Percentiles rank a stretch among this genome's conserved stretches.
phyloP scores from a whole-genome alignment of 1,140 invertebrate species.

The Eueides isabella region DNA sequence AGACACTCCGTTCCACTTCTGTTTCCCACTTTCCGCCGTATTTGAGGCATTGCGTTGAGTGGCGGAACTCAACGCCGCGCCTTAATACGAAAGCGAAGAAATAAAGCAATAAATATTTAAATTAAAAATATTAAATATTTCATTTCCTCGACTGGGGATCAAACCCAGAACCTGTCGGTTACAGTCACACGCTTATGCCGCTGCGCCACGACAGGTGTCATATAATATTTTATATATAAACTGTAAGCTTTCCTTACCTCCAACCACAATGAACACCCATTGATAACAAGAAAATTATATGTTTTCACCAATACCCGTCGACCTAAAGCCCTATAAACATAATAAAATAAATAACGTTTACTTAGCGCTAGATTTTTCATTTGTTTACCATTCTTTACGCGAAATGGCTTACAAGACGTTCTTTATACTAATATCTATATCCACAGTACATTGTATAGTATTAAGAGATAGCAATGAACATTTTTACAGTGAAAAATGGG shows the following conservation, averaged over 20 bases:
- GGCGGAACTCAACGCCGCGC: too few relatives aligned
- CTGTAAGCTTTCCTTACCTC: constrained; percentile 30
- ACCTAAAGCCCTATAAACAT: constrained; percentile 58
- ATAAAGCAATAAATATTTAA: too few relatives aligned
- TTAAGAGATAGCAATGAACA: not conserved
- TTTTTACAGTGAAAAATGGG: constrained; percentile 25
- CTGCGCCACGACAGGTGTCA: too few relatives aligned
- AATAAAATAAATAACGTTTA: constrained; percentile 62
- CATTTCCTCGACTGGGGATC: too few relatives aligned
- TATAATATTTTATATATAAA: not conserved
- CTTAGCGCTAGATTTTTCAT: constrained; percentile 51
- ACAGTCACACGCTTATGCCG: too few relatives aligned
- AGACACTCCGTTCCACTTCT: too few relatives aligned
- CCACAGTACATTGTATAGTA: not conserved
- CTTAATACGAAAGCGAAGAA: too few relatives aligned
- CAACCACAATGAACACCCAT: constrained; percentile 25
- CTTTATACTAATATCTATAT: not conserved
- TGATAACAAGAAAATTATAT: constrained; percentile 46
- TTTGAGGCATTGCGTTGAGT: too few relatives aligned
- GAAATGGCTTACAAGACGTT: constrained; percentile 41
- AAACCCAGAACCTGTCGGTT: too few relatives aligned
- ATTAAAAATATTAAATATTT: too few relatives aligned
- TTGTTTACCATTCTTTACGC: constrained; percentile 43
- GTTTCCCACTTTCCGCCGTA: too few relatives aligned
- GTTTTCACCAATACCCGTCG: constrained; percentile 52